phyloP scores from a whole-genome alignment of 2,888 invertebrate species.

The Nasonovia ribisnigri region DNA sequence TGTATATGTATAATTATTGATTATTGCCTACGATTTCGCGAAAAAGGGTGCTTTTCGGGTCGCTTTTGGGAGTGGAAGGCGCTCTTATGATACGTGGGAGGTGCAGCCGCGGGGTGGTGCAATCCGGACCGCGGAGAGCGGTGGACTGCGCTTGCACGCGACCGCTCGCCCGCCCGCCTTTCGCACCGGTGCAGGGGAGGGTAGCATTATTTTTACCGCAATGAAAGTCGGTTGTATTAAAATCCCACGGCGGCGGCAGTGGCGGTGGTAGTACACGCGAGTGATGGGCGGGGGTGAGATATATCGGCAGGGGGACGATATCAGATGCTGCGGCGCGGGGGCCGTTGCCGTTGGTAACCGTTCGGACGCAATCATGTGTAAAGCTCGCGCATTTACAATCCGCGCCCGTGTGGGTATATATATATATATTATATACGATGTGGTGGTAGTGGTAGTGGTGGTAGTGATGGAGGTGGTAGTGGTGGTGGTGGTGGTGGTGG shows the following conservation, averaged over 20 bases:
- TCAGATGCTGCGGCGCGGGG: neutral
- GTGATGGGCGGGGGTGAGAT: neutral
- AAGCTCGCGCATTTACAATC: conserved; percentile 64
- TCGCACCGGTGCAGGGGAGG: neutral
- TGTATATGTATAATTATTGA: conserved; percentile 63
- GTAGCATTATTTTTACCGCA: conserved; percentile 62
- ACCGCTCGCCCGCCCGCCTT: neutral
- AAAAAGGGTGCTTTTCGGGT: conserved; percentile 56
- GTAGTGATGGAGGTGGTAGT: neutral
- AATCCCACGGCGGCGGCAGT: conserved; percentile 59
- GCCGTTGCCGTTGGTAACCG: conserved; percentile 63
- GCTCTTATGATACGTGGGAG: neutral
- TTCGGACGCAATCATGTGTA: conserved; percentile 65
- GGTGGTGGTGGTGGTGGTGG: neutral
- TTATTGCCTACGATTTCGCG: conserved; percentile 63
- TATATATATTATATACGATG: neutral
- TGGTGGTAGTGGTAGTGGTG: neutral
- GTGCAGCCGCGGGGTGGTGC: neutral
- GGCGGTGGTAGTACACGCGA: neutral
- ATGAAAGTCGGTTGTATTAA: conserved; percentile 64
- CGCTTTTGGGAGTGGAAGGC: conserved; percentile 8
- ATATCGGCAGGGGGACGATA: neutral
- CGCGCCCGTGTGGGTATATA: neutral
- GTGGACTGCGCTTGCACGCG: neutral
- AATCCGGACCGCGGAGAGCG: neutral